These are phyloP conservation scores for Monochamus saltuarius DNA, from an alignment of 1,140 invertebrate genomes.

Conservation along the genomic window DNA sequence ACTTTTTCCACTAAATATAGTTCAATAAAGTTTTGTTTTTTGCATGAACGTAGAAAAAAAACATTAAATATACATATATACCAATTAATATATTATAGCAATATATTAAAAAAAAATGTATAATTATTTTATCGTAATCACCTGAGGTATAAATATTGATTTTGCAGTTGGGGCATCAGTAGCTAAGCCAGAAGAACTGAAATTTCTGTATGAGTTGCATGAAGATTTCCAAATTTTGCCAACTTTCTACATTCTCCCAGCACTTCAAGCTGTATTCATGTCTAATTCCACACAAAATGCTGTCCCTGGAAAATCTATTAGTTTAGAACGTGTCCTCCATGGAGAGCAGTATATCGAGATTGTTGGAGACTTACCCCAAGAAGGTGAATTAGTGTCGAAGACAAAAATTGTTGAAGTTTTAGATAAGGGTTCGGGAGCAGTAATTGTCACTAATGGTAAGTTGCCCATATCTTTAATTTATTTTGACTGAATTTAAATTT, in stretches of 20 bases:
- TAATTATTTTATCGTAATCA: too few relatives aligned
- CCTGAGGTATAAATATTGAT: too few relatives aligned
- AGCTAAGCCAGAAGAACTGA: slow-evolving; percentile 68
- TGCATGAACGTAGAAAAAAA: too few relatives aligned
- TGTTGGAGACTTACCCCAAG: slow-evolving; percentile 70
- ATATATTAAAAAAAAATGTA: too few relatives aligned
- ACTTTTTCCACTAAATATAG: too few relatives aligned
- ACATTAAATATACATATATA: too few relatives aligned
- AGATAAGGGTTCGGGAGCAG: slow-evolving; percentile 91
- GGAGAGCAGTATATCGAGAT: slow-evolving; percentile 97
- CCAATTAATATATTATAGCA: too few relatives aligned
- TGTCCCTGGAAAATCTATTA: slow-evolving; percentile 67
- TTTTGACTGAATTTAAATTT: background rate
- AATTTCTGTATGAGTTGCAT: slow-evolving; percentile 88
- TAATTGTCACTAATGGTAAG: slow-evolving; percentile 78
- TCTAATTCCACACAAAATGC: slow-evolving; percentile 58
- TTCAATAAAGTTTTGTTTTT: too few relatives aligned
- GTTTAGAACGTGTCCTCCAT: slow-evolving; percentile 83
- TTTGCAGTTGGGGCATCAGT: slow-evolving; percentile 80
- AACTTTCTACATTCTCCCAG: slow-evolving; percentile 81
- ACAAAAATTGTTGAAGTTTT: slow-evolving; percentile 78
- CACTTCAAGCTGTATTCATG: slow-evolving; percentile 63
- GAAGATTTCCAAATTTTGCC: slow-evolving; percentile 84
- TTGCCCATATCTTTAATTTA: slow-evolving; percentile 16
- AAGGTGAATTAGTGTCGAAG: slow-evolving; percentile 68